Conservation (phyloP, 2,797 vertebrate species). For the Poecilia picta region DNA sequence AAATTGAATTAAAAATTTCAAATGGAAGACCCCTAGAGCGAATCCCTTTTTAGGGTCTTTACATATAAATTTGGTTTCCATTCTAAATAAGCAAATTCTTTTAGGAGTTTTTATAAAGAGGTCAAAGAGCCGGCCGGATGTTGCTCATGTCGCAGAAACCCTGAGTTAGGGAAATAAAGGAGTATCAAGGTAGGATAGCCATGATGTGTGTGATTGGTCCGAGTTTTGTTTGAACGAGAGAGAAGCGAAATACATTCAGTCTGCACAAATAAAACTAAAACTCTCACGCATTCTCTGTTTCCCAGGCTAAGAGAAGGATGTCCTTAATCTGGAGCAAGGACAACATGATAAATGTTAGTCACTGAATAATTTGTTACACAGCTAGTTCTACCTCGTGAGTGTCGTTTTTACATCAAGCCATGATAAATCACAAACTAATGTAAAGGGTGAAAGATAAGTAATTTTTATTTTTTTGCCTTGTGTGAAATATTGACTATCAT, state of each 20-base stretch:
- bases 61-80: neutral
- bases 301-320: conserved; percentile 7
- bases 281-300: conserved; percentile 2
- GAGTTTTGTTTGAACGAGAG: conserved; percentile 11
- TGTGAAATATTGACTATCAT: neutral
- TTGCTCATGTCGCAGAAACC: neutral
- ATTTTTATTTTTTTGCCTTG: neutral
- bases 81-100: neutral
- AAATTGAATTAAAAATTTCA: neutral
- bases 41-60: neutral
- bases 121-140: neutral
- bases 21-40: neutral
- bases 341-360: conserved; percentile 24
- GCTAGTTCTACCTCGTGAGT: neutral
- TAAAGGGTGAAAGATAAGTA: neutral
- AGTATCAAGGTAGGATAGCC: neutral
- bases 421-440: conserved; percentile 1
- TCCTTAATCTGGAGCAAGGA: conserved; percentile 15
- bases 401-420: neutral
- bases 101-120: neutral
- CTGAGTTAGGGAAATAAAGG: neutral
- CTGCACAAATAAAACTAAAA: conserved; percentile 9
- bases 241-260: conserved; percentile 2
- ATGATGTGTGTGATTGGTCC: neutral
- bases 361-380: conserved; percentile 2